Conservation (phyloP, 2,797 vertebrate species). For the Merluccius polli region DNA sequence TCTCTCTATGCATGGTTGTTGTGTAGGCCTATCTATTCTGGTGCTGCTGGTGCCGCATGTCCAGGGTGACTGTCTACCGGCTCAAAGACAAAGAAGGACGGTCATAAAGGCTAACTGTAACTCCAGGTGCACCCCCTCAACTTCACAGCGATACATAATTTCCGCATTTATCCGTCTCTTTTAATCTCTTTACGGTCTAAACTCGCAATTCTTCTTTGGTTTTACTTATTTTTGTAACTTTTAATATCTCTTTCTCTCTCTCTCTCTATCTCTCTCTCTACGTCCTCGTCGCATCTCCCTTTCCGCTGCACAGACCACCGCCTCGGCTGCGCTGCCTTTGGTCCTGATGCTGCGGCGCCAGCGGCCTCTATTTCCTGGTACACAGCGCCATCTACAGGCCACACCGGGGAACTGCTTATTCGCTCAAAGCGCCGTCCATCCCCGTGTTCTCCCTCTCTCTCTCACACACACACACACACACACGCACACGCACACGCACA, state of each 20-base stretch:
- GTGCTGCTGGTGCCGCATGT: constrained; percentile 59
- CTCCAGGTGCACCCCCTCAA: constrained; percentile 57
- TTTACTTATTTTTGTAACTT: neutral
- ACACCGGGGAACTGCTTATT: neutral
- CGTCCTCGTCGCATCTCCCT: neutral
- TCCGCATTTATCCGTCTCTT: neutral
- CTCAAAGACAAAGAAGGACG: constrained; percentile 75
- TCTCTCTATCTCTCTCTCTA: neutral
- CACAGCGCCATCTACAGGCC: constrained; percentile 63
- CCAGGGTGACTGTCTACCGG: constrained; percentile 67
- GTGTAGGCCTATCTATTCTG: constrained; percentile 67
- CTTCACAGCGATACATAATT: neutral
- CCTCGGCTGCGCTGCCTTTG: neutral
- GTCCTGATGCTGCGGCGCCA: constrained; percentile 15
- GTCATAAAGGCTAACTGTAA: constrained; percentile 70
- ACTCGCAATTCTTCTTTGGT: neutral
- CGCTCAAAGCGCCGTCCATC: neutral
- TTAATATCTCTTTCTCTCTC: neutral
- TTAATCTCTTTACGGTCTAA: neutral
- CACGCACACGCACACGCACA: no score
- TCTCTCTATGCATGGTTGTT: constrained; percentile 56
- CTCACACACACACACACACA: neutral
- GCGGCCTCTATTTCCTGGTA: constrained; percentile 49
- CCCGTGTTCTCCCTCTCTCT: no score
- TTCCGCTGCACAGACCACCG: no score